Evolutionary conservation across 2,888 invertebrate genomes (phyloP).

Genomic region (Mactromeris polynyma): DNA sequence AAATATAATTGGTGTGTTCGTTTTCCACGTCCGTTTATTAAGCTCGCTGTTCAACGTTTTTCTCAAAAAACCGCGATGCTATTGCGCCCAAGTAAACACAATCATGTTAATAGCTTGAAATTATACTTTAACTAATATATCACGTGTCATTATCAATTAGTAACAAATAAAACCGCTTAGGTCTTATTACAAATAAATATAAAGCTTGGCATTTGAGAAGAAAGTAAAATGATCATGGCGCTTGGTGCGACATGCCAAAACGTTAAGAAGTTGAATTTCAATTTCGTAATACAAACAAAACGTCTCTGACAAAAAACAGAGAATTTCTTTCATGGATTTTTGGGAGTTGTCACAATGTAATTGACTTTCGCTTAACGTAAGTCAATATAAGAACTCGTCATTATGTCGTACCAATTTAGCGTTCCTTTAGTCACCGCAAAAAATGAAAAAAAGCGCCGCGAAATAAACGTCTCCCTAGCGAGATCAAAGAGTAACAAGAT

Average conservation of each 20-base stretch:
- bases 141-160: not conserved
- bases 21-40: too few species aligned
- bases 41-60: too few species aligned
- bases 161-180: not conserved
- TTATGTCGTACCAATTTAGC: not conserved
- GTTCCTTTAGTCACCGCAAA: constrained; percentile 6
- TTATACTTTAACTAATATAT: not conserved
- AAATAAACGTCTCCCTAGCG: constrained; percentile 23
- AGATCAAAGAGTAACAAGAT: constrained; percentile 53
- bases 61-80: not conserved
- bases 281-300: constrained; percentile 4
- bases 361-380: constrained; percentile 2
- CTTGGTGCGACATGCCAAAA: not conserved
- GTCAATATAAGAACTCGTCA: not conserved
- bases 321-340: not conserved
- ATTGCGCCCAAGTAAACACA: not conserved
- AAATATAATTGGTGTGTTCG: too few species aligned
- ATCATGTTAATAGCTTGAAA: not conserved
- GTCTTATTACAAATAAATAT: not conserved
- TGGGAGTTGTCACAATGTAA: constrained; percentile 14
- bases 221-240: not conserved
- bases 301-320: not conserved
- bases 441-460: not conserved
- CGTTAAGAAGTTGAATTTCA: constrained; percentile 6
- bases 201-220: not conserved